A percentile compares a stretch with the other conserved stretches of the same genome.
Evolutionary conservation across 2,797 vertebrate species (phyloP).

Genomic region (Sus cebifrons): DNA sequence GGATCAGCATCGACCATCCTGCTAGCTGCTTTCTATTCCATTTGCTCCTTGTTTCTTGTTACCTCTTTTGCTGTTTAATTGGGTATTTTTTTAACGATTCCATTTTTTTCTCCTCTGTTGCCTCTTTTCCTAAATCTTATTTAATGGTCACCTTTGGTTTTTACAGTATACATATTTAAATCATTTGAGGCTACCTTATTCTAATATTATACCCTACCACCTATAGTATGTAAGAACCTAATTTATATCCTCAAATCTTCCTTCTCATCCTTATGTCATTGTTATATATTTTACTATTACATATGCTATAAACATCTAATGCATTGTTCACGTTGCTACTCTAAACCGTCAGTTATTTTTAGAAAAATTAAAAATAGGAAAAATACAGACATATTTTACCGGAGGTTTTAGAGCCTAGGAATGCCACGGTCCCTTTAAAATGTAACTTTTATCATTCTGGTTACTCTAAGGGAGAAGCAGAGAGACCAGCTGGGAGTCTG

Average conservation of each 20-base stretch:
- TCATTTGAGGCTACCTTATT: constrained; percentile 43
- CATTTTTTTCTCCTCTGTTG: constrained; percentile 36
- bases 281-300: constrained; percentile 54
- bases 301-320: constrained; percentile 50
- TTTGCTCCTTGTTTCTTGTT: constrained; percentile 34
- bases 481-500: constrained; percentile 11
- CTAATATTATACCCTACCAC: constrained; percentile 7
- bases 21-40: constrained; percentile 44
- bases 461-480: neutral
- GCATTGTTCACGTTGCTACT: constrained; percentile 43
- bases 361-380: constrained; percentile 68
- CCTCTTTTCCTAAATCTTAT: constrained; percentile 58
- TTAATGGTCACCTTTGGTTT: constrained; percentile 28
- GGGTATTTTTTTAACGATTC: neutral
- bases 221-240: constrained; percentile 25
- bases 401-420: constrained; percentile 8
- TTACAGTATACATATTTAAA: constrained; percentile 25
- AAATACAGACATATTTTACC: constrained; percentile 65
- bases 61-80: constrained; percentile 20
- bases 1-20: constrained; percentile 9
- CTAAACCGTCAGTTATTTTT: constrained; percentile 64
- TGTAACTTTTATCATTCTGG: neutral
- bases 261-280: constrained; percentile 4
- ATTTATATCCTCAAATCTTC: constrained; percentile 34
- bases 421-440: constrained; percentile 50